These are phyloP conservation scores for Brachyptera risi DNA, from an alignment of 2,888 invertebrate genomes.

Conservation along the genomic window DNA sequence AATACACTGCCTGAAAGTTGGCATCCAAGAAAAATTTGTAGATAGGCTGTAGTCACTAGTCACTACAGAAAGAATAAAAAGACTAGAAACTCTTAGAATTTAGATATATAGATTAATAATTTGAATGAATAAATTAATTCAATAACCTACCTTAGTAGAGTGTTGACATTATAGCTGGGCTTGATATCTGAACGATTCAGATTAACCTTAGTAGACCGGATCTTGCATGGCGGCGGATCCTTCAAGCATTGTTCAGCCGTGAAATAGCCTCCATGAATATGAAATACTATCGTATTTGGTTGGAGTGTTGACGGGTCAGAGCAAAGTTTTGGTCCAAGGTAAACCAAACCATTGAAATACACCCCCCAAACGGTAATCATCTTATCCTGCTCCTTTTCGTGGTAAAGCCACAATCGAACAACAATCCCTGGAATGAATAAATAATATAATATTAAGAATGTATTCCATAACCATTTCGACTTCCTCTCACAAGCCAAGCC, in stretches of 20 bases:
- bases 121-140: not conserved
- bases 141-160: slow-evolving; percentile 54
- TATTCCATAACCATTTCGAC: too few relatives aligned
- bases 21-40: too few relatives aligned
- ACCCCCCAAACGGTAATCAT: slow-evolving; percentile 72
- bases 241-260: slow-evolving; percentile 51
- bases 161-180: slow-evolving; percentile 67
- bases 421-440: slow-evolving; percentile 44
- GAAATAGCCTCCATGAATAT: slow-evolving; percentile 84
- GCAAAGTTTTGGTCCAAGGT: slow-evolving; percentile 64
- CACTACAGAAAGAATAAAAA: too few relatives aligned
- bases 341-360: slow-evolving; percentile 77
- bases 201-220: slow-evolving; percentile 48
- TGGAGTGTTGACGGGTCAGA: slow-evolving; percentile 61
- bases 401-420: slow-evolving; percentile 48
- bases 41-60: too few relatives aligned
- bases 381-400: slow-evolving; percentile 35
- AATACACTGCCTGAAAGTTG: too few relatives aligned
- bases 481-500: too few relatives aligned
- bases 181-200: slow-evolving; percentile 60
- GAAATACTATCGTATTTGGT: slow-evolving; percentile 74
- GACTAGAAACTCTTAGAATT: too few relatives aligned
- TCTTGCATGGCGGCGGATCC: slow-evolving; percentile 39
- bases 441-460: too few relatives aligned
- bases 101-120: too few relatives aligned